These are phyloP conservation scores for Tragelaphus eurycerus DNA, from an alignment of 2,797 vertebrate species.

Conservation along the genomic window DNA sequence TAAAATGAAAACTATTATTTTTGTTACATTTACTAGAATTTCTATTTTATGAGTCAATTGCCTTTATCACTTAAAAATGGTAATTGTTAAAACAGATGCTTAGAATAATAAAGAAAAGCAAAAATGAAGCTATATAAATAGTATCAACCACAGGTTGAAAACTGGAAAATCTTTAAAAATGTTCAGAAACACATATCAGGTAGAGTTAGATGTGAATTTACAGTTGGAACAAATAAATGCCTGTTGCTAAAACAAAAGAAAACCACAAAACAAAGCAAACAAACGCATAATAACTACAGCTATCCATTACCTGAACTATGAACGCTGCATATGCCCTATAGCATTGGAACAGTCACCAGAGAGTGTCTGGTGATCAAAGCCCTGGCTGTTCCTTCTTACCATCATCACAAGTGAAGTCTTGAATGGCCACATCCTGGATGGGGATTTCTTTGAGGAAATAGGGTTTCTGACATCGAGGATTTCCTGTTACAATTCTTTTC, in stretches of 20 bases:
- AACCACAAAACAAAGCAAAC: not conserved
- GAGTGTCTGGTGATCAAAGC: not conserved
- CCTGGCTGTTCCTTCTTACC: conserved; percentile 82
- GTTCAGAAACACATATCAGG: not conserved
- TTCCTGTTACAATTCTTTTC: conserved; percentile 97
- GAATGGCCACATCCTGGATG: conserved; percentile 97
- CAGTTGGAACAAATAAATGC: not conserved
- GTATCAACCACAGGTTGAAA: not conserved
- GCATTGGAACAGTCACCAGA: not conserved
- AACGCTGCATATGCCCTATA: rapidly evolving
- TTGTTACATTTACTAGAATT: not conserved
- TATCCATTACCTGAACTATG: rapidly evolving
- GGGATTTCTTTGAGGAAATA: conserved; percentile 99
- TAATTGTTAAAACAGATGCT: not conserved
- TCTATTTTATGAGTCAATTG: not conserved
- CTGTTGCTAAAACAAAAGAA: not conserved
- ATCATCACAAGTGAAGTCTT: conserved; percentile 98
- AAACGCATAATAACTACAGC: not conserved
- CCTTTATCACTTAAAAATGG: not conserved
- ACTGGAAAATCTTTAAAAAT: not conserved
- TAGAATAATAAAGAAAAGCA: not conserved
- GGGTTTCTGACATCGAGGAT: conserved; percentile 97
- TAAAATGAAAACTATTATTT: not conserved
- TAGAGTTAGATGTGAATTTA: not conserved
- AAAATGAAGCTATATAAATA: not conserved